These are phyloP conservation scores for Steatornis caripensis DNA, from an alignment of 2,113 vertebrate genomes.

Conservation along the genomic window DNA sequence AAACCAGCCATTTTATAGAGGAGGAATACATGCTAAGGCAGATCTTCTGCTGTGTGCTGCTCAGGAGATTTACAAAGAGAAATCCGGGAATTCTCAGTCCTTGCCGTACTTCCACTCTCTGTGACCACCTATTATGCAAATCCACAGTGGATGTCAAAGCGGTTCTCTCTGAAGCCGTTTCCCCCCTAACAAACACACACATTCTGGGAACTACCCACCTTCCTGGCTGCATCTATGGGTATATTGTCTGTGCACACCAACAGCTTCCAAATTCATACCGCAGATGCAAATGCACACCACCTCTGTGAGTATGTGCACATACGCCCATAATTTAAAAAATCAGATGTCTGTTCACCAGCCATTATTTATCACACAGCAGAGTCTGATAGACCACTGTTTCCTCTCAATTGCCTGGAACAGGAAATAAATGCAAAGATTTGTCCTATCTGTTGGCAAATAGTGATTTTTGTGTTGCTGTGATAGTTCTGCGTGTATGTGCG, in stretches of 20 bases:
- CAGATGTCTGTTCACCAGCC: background rate
- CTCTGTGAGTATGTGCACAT: background rate
- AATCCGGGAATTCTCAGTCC: background rate
- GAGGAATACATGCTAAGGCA: background rate
- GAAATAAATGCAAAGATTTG: background rate
- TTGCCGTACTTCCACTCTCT: background rate
- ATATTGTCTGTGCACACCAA: background rate
- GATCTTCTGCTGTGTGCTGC: background rate
- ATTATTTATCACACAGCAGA: background rate
- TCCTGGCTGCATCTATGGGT: background rate
- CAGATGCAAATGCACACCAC: background rate
- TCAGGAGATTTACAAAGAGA: background rate
- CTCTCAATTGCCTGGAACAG: background rate
- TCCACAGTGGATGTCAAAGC: background rate
- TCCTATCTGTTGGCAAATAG: background rate
- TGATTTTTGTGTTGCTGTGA: background rate
- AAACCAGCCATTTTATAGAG: background rate
- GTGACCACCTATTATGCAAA: background rate
- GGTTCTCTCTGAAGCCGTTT: background rate
- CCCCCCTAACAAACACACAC: background rate
- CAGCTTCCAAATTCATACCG: background rate
- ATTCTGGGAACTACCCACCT: background rate
- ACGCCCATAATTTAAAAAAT: background rate
- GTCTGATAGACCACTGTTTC: background rate
- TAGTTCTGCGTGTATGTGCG: fast-evolving